Base-by-base conservation (phyloP, 2,113 vertebrate genomes). In the Gavialis gangeticus region DNA sequence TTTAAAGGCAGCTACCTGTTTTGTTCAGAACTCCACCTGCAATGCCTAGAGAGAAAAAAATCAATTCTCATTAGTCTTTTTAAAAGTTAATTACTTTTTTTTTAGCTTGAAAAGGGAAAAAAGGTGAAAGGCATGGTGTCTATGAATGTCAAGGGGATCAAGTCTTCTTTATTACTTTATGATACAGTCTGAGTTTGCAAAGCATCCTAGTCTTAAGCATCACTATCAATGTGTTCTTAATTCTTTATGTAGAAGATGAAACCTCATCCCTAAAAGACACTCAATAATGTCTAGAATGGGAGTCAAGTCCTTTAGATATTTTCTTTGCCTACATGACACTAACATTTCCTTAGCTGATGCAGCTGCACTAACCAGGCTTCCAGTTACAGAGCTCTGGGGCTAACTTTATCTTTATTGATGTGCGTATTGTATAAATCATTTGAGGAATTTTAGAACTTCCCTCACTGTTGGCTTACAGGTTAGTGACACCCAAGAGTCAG, bases 161-260 rank as follows among this genome's bases (percentile, higher is more conserved):
- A 75, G 13, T 66, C 34, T 71, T 34, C n/a, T 57, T 24, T 73
- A 55, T 57, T 25, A 30, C 82, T 78, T 69, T 75, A 67, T 22
- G 54, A 27, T 67, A 91, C 66, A 90, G 46, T 94, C 63, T 78
- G 82, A 78, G 56, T 30, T 86, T 54, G 69, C 80, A 91, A 93
- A 91, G 3, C 18, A 57, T 25, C 59, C 77, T 63, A 12, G 30
- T 18, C 28, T 88, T 60, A 67, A 92, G 60, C 57, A 92, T 13
- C 18, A 62, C 19, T 10, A 82, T 30, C 73, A 78, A 18, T 55
- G 14, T 46, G 77, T 79, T 67, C n/a, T 24, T 13, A 54, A 67
- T 10, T 78, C 14, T 2, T 84, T 54, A 67, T 34, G 30, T 75
- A 37, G 76, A 12, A 34, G 3, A 11, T 11, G 78, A 77, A 19